A percentile compares a stretch with the other conserved stretches of the same genome.
Evolutionary conservation across 35 echinoderm and acorn worm genomes (phyloP).

Genomic region (Ophioderma brevispina): DNA sequence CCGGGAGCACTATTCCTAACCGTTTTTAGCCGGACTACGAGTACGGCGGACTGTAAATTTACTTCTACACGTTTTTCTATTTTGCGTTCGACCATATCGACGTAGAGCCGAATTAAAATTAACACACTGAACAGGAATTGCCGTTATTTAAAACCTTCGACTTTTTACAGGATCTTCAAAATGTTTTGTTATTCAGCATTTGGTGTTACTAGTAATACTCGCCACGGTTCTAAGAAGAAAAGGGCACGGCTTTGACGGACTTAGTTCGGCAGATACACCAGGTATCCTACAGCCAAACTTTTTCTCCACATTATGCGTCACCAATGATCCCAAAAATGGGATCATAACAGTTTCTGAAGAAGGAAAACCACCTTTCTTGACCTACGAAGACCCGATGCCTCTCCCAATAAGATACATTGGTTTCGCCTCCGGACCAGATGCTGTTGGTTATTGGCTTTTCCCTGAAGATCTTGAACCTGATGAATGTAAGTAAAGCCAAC

Average conservation of each 20-base stretch:
- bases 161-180: not conserved
- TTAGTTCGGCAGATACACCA: not conserved
- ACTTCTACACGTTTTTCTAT: no score
- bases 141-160: not conserved
- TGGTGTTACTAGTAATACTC: not conserved
- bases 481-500: no score
- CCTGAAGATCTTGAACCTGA: not conserved
- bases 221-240: not conserved
- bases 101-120: no score
- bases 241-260: not conserved
- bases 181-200: not conserved
- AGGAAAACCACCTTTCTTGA: not conserved
- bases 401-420: not conserved
- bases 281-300: not conserved
- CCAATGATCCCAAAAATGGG: not conserved
- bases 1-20: no score
- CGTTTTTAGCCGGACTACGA: no score
- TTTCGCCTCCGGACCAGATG: not conserved
- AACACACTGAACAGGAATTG: no score
- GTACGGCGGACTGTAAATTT: no score
- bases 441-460: not conserved
- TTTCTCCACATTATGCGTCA: not conserved
- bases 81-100: no score
- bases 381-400: not conserved
- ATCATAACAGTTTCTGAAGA: not conserved